These are phyloP conservation scores for Phasianus colchicus DNA, from an alignment of 2,113 vertebrate species.

Conservation along the genomic window DNA sequence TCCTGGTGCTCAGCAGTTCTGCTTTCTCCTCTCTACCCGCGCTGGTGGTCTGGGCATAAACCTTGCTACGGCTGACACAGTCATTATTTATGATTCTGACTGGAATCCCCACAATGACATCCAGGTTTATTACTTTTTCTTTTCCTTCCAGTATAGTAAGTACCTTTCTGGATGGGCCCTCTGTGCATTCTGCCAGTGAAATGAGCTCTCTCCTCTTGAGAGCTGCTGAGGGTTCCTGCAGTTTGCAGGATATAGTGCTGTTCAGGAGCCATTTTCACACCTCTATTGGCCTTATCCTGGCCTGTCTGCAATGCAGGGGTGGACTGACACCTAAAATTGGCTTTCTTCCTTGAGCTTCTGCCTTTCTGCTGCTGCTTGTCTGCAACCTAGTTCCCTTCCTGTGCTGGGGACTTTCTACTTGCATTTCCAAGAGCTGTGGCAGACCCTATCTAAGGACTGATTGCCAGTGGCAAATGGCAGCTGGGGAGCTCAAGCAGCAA, in stretches of 20 bases:
- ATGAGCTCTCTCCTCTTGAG: background rate
- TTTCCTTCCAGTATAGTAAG: conserved; percentile 11
- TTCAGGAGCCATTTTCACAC: background rate
- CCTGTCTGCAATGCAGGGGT: background rate
- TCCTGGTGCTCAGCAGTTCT: conserved; percentile 98
- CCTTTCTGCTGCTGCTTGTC: background rate
- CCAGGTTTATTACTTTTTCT: conserved; percentile 81
- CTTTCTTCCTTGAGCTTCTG: background rate
- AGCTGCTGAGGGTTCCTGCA: background rate
- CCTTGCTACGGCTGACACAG: conserved; percentile 94
- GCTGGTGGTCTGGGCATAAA: conserved; percentile 98
- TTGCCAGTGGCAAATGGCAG: background rate
- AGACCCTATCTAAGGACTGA: background rate
- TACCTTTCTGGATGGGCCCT: background rate
- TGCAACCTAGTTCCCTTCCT: background rate
- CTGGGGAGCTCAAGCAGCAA: background rate
- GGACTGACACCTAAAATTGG: fast-evolving
- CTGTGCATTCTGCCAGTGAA: background rate
- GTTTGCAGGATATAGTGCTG: background rate
- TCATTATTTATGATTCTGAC: conserved; percentile 98
- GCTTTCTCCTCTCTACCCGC: conserved; percentile 96
- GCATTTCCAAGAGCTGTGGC: background rate
- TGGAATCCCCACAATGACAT: conserved; percentile 99
- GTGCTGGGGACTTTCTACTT: background rate
- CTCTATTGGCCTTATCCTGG: background rate